These are phyloP conservation scores for Myotis brandtii DNA, from an alignment of 2,113 vertebrate genomes.

Conservation along the genomic window DNA sequence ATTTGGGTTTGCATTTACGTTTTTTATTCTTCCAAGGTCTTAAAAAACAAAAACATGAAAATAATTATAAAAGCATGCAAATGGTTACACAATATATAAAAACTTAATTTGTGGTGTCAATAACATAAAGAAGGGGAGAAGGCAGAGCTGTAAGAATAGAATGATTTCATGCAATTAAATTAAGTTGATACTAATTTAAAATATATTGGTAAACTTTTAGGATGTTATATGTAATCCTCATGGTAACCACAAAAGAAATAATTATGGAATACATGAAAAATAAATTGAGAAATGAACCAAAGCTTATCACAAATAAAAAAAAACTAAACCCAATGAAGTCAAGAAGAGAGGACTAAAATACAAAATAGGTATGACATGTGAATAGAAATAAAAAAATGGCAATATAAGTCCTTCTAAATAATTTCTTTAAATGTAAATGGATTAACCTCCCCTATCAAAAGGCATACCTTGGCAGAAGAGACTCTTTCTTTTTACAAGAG, in stretches of 20 bases:
- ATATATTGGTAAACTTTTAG: neutral
- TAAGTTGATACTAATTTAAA: neutral
- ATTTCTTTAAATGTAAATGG: neutral
- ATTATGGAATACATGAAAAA: neutral
- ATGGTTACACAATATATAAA: neutral
- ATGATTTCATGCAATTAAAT: neutral
- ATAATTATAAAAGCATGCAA: neutral
- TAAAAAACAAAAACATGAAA: neutral
- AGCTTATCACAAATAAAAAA: neutral
- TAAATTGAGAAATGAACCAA: neutral
- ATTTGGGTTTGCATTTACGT: neutral
- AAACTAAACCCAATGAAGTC: neutral
- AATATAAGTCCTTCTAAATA: neutral
- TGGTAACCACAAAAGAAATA: neutral
- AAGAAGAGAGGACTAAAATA: neutral
- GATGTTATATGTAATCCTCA: neutral
- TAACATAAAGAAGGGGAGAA: neutral
- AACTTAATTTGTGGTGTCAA: neutral
- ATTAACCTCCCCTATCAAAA: neutral
- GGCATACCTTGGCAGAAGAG: neutral
- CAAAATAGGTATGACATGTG: neutral
- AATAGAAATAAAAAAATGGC: neutral
- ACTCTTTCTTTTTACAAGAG: too few species aligned
- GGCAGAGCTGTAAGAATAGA: neutral
- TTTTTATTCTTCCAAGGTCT: neutral